Conservation (phyloP, 2,797 vertebrate species). For the Hippoglossus hippoglossus region DNA sequence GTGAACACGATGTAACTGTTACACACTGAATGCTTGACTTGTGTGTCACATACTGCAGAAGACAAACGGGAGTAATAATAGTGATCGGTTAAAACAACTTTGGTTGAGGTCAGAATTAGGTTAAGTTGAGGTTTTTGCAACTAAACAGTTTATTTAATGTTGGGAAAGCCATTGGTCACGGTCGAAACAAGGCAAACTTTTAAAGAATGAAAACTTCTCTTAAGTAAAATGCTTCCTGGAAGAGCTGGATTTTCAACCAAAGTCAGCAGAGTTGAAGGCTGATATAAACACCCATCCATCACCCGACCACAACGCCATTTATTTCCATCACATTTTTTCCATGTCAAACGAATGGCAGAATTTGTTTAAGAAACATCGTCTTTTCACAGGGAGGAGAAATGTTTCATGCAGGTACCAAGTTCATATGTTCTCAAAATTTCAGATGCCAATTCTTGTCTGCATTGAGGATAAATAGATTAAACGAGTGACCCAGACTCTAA, state of each 20-base stretch:
- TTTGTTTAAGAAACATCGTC: conserved; percentile 45
- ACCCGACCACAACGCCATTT: conserved; percentile 59
- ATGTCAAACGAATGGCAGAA: conserved; percentile 61
- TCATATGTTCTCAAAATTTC: conserved; percentile 5
- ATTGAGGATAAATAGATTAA: background rate
- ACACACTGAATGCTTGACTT: conserved; percentile 19
- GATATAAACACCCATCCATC: conserved; percentile 75
- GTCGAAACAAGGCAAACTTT: conserved; percentile 41
- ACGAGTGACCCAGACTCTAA: conserved; percentile 11
- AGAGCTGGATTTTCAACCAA: conserved; percentile 54
- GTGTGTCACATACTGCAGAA: conserved; percentile 1
- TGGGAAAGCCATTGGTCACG: conserved; percentile 37
- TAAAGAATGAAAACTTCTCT: conserved; percentile 48
- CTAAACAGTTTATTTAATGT: conserved; percentile 46
- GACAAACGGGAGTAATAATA: conserved; percentile 7
- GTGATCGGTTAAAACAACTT: conserved; percentile 15
- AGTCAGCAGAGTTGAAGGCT: conserved; percentile 59
- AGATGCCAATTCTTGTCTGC: background rate
- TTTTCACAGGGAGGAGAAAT: conserved; percentile 35
- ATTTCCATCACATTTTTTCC: conserved; percentile 53
- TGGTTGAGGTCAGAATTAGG: conserved; percentile 29
- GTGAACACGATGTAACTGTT: conserved; percentile 5
- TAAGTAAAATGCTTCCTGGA: conserved; percentile 59
- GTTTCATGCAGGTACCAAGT: conserved; percentile 29
- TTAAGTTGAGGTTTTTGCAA: conserved; percentile 44